Conservation (phyloP, 2,888 invertebrate species). For the Erebia ligea region DNA sequence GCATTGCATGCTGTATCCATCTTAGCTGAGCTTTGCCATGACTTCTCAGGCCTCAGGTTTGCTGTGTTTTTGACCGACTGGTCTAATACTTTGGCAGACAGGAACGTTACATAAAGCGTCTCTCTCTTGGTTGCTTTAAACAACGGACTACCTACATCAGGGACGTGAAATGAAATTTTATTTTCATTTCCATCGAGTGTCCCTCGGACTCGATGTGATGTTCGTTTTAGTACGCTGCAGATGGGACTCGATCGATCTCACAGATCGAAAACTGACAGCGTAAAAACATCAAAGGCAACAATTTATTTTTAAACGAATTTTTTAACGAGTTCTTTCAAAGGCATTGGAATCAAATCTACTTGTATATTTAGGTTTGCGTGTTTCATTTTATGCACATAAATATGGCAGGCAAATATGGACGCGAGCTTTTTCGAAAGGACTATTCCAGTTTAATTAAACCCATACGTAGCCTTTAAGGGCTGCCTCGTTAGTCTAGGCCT, state of each 20-base stretch:
- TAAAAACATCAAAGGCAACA: neutral
- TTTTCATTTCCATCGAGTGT: conserved; percentile 15
- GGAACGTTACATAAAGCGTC: neutral
- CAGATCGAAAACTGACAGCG: neutral
- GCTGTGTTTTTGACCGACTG: neutral
- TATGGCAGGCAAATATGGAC: too few relatives aligned
- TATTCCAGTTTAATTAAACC: too few relatives aligned
- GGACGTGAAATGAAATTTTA: conserved; percentile 10
- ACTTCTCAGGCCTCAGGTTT: neutral
- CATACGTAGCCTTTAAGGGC: too few relatives aligned
- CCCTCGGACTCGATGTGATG: conserved; percentile 4
- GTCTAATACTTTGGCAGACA: neutral
- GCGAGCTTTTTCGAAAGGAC: too few relatives aligned
- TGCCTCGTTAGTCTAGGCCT: too few relatives aligned
- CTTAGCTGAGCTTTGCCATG: neutral
- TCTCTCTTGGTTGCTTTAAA: neutral
- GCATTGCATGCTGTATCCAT: neutral
- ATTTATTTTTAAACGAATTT: neutral
- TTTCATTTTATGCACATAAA: too few relatives aligned
- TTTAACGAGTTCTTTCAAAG: neutral
- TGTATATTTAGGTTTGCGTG: too few relatives aligned
- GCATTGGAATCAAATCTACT: too few relatives aligned
- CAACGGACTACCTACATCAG: neutral
- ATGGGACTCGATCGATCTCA: neutral
- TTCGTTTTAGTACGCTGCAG: conserved; percentile 6